These are phyloP conservation scores for Stramonita haemastoma DNA, from an alignment of 2,888 invertebrate species.

Conservation along the genomic window DNA sequence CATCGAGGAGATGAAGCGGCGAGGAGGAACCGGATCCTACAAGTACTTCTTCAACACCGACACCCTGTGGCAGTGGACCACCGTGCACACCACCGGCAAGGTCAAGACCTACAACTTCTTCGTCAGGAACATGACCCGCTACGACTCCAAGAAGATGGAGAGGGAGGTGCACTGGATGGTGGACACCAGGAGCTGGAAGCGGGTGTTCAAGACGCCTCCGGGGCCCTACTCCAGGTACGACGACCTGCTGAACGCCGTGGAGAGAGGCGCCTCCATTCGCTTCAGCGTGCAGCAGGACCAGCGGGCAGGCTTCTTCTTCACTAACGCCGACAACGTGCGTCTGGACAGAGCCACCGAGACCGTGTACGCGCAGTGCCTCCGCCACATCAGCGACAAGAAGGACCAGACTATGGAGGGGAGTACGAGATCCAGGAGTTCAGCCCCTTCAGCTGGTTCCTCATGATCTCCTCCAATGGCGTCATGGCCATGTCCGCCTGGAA, in stretches of 20 bases:
- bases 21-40: conserved; percentile 17
- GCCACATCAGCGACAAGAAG: conserved; percentile 47
- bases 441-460: conserved; percentile 48
- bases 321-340: conserved; percentile 49
- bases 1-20: conserved; percentile 52
- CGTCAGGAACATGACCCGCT: conserved; percentile 49
- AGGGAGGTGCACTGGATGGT: conserved; percentile 45
- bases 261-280: conserved; percentile 44
- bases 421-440: conserved; percentile 44
- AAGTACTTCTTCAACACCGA: conserved; percentile 57
- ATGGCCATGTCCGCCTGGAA: conserved; percentile 47
- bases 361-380: conserved; percentile 48
- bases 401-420: conserved; percentile 26
- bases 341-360: conserved; percentile 29
- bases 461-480: conserved; percentile 48
- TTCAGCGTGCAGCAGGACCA: conserved; percentile 48
- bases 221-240: not conserved
- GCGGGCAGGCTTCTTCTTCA: conserved; percentile 47
- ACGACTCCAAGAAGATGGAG: not conserved
- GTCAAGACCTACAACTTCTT: conserved; percentile 49
- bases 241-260: conserved; percentile 33
- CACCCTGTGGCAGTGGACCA: conserved; percentile 52
- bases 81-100: conserved; percentile 47
- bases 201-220: conserved; percentile 33
- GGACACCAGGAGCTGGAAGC: conserved; percentile 48